Evolutionary conservation across 2,113 vertebrate species (phyloP), one percentile per base, ranked within the genome.

Genomic region (Microcebus ravelobensis): DNA sequence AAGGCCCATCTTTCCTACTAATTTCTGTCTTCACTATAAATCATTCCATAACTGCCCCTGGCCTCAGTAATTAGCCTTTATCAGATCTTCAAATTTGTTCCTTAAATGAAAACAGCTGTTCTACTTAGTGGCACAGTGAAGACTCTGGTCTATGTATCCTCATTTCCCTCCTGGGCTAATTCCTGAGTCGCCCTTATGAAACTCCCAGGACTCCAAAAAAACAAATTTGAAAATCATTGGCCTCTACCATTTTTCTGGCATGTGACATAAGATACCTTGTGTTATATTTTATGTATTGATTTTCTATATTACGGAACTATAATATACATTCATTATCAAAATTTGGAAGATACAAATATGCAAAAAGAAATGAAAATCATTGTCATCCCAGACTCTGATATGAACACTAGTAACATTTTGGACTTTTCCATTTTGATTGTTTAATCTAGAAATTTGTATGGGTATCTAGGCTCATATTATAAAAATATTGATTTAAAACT

Each of bases 351-450:
- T 29, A 42, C 13, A 85, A 31, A 18, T 92, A 79, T 18, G 36
- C 8, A n/a, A 50, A 85, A 74, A 70, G 7, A 63, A 65, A 48
- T 8, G 14, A 82, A 77, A 68, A 74, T 34, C 14, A 27, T 8
- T 81, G 45, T 63, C 20, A 70, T 6, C n/a, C 57, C 21, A 81
- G 42, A 90, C 67, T 63, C 52, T 85, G 73, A 80, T 55, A 59
- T 73, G 70, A 86, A 93, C 34, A 74, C 57, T 29, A 96, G 45
- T 31, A 92, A 91, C 45, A 79, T 27, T 76, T 82, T 50, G n/a
- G 61, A 70, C 21, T 36, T 83, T 71, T 52, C 50, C 2, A 89
- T 89, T 95, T 93, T 17, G 3, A 50, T 80, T 29, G 42, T 81
- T 55, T 55, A 71, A 84, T 93, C 55, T 85, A 55, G 52, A 39